Conservation (phyloP, 2,797 vertebrate species). For the Pantherophis alleghaniensis region DNA sequence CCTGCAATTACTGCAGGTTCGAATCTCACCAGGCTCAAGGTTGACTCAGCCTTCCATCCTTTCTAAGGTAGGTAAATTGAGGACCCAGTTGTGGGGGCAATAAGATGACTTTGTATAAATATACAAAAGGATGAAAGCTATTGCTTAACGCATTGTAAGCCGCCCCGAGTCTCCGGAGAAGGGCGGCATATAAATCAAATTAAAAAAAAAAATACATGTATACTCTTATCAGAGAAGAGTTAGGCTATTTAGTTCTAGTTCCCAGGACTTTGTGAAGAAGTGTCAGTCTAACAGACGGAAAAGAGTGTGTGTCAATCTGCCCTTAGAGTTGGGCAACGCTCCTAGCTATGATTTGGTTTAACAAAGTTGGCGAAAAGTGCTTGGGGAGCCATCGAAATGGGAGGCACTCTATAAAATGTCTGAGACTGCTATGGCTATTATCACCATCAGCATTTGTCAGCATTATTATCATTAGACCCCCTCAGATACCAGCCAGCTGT, state of each 20-base stretch:
- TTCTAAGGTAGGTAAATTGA: no score
- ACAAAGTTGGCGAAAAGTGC: background rate
- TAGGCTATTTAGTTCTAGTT: background rate
- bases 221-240: background rate
- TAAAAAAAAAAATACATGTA: background rate
- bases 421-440: conserved; percentile 32
- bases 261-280: background rate
- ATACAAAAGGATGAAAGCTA: no score
- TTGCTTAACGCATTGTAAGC: no score
- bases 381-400: background rate
- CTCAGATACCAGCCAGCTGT: conserved; percentile 56
- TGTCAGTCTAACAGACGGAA: background rate
- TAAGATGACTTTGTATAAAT: no score
- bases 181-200: no score
- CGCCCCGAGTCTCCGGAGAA: no score
- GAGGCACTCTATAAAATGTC: background rate
- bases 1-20: no score
- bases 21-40: no score
- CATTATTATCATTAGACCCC: conserved; percentile 57
- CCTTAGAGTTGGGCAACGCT: background rate
- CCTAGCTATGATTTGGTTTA: background rate
- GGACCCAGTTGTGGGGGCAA: no score
- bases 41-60: no score
- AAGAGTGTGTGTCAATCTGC: background rate
- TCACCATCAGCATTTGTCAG: conserved; percentile 39